Evolutionary conservation across 1,140 invertebrate genomes (phyloP).

Genomic region (Heliconius congener): DNA sequence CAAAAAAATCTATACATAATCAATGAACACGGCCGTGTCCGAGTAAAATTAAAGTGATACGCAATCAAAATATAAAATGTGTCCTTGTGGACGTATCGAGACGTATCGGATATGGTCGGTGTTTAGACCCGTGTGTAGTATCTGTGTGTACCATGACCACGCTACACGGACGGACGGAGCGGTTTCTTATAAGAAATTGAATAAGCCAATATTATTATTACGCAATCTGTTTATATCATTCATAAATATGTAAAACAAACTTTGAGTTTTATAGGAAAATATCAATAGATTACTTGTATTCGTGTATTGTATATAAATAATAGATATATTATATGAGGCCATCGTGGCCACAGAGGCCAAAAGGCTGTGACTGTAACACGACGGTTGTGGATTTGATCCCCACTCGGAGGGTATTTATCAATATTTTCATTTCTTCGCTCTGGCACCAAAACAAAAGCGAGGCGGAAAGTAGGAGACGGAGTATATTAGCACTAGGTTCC

Average conservation of each 20-base stretch:
- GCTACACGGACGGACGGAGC: background rate
- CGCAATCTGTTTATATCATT: slow-evolving; percentile 13
- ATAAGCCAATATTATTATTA: slow-evolving; percentile 10
- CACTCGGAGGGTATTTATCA: too few relatives aligned
- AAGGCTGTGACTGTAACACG: too few relatives aligned
- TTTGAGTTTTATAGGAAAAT: background rate
- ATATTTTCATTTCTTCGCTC: too few relatives aligned
- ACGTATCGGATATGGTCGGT: slow-evolving; percentile 21
- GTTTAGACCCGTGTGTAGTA: slow-evolving; percentile 37
- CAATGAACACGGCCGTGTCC: slow-evolving; percentile 43
- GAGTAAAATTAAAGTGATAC: slow-evolving; percentile 54
- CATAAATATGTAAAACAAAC: slow-evolving; percentile 1
- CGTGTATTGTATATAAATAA: background rate
- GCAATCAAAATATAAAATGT: slow-evolving; percentile 57
- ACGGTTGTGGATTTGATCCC: too few relatives aligned
- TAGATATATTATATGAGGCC: too few relatives aligned
- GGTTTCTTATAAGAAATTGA: slow-evolving; percentile 25
- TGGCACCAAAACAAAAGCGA: too few relatives aligned
- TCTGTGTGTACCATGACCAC: background rate
- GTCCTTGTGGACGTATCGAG: slow-evolving; percentile 46
- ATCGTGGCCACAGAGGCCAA: too few relatives aligned
- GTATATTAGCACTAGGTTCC: background rate
- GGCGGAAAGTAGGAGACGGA: background rate
- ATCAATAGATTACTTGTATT: background rate
- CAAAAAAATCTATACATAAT: slow-evolving; percentile 41